Evolutionary conservation across 30 jellyfish, hydroid and myxozoan genomes (phyloP), one percentile per base, ranked within the genome.

Genomic region (Aurelia sp.): DNA sequence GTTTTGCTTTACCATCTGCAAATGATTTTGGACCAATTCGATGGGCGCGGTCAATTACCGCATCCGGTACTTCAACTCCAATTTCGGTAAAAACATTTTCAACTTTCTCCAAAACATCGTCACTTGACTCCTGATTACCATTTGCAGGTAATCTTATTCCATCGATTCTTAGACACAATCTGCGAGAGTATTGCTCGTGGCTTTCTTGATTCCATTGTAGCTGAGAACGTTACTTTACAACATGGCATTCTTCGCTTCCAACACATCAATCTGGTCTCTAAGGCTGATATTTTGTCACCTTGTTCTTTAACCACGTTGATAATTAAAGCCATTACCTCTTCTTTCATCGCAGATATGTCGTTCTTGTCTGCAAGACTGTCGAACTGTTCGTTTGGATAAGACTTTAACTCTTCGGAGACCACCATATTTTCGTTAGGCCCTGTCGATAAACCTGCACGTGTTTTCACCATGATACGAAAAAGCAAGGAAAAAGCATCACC

Each of bases 381-480:
- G 10, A 62, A 17, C 72, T 62, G 72, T 62, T 62, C 72, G 72
- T 62, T 40, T 62, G 4, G 27, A 40, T 62, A 10, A 62, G 72
- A 62, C 27, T 62, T 62, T 62, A 62, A 62, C 27, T 62, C 72
- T 62, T 62, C 72, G 72, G 72, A 62, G 20, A 62, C 72, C 72
- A 62, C 21, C 72, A 62, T 62, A 62, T 62, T 62, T 62, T 62
- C 72, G 27, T 62, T 62, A 62, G 72, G 72, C 72, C 72, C 72
- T 62, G 72, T 40, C 72, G 72, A 62, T 62, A 40, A 62, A 62
- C 72, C 72, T 62, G 72, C 72, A 62, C 72, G 72, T 40, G 72
- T 62, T 62, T 62, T 62, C 27, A 62, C 72, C 72, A 62, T 62
- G 27, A 40, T 40, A 62, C 72, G 27, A 62, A 62, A 62, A 62